phyloP scores from a whole-genome alignment of 2,797 vertebrate species.

The Champsocephalus gunnari region DNA sequence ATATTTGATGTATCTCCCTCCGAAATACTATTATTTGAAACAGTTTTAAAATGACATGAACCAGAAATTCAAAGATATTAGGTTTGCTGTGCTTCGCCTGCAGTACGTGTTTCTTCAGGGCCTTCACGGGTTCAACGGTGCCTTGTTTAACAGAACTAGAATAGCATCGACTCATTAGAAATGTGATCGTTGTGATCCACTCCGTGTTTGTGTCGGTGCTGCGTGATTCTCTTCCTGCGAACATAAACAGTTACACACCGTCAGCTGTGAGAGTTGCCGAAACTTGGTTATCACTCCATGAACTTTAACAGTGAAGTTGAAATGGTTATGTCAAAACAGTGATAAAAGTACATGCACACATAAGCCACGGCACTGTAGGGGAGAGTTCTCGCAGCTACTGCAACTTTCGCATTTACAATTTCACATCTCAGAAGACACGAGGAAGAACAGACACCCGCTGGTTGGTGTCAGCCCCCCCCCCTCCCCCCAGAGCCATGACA shows the following conservation, averaged over 20 bases:
- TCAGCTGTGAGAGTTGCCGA: neutral
- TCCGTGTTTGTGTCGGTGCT: neutral
- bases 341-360: neutral
- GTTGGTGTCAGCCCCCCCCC: neutral
- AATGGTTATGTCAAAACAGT: neutral
- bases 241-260: neutral
- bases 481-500: neutral
- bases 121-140: constrained; percentile 3
- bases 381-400: neutral
- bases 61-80: neutral
- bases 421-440: neutral
- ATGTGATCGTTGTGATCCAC: constrained; percentile 8
- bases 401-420: neutral
- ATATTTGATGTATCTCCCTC: too few relatives aligned
- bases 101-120: too few relatives aligned
- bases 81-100: neutral
- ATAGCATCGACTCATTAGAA: constrained; percentile 34
- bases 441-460: neutral
- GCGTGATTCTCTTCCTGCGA: neutral
- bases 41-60: neutral
- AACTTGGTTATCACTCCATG: neutral
- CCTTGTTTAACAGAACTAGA: neutral
- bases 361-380: neutral
- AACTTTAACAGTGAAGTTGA: neutral
- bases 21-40: too few relatives aligned